Base-by-base conservation (phyloP, 1,140 invertebrate species). In the Penaeus chinensis region DNA sequence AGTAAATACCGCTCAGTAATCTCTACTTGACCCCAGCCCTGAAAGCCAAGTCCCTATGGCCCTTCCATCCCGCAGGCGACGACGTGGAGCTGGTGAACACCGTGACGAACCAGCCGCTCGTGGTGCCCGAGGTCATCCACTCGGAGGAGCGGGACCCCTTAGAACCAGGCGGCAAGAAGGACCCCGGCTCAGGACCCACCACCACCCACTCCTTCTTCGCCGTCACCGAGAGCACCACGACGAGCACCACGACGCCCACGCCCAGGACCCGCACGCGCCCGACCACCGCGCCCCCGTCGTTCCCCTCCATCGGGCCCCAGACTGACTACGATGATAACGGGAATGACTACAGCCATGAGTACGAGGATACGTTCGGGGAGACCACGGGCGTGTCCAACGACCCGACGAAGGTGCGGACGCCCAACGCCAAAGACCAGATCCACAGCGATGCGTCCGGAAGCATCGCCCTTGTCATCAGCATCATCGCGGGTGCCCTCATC, bases 401-500 rank as follows among this genome's bases (percentile, higher is more conserved):
- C 80, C 37, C 18, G 24, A 69, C 61, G 85, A 47, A 62, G 69
- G 47, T 79, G 69, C 74, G 32, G 54, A 8, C 47, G 66, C 22
- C 60, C 63, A 13, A n/a, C 20, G n/a, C 77, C 24, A n/a, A 84
- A 16, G 61, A 85, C 62, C 65, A 69, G 60, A 83, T 89, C 47
- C 76, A 78, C 32, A 89, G 86, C 90, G 89, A 91, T 88, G 80
- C 92, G 91, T 90, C 92, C 91, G 81, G 93, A 54, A 0, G 95
- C 94, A 90, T 92, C 13, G 91, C 92, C 5, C 93, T 97, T 89
- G 95, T 97, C 71, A 96, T 98, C 65, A 96, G 96, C 80, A 97
- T 98, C 88, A 97, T 98, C 84, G 97, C 97, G 1, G 97, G 96
- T 37, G 96, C 97, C 13, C 93, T 99, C 69, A 98, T 99, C 91